Conservation (phyloP, 2,888 invertebrate genomes). For the Perizoma flavofasciatum region DNA sequence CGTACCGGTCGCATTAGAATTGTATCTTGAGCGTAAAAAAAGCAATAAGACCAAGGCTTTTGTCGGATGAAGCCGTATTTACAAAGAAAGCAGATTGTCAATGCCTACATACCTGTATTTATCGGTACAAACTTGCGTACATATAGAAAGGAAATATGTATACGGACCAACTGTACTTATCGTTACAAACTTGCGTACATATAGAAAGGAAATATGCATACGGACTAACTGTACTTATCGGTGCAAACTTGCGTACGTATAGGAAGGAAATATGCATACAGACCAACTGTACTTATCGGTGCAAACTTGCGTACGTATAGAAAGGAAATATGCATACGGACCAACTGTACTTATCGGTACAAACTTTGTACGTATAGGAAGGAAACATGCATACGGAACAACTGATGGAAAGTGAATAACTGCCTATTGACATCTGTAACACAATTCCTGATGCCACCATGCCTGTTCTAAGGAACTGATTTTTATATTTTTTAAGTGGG, state of each 20-base stretch:
- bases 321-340: too few species aligned
- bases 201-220: too few species aligned
- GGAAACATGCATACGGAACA: too few species aligned
- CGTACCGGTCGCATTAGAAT: constrained; percentile 60
- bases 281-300: neutral
- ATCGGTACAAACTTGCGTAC: neutral
- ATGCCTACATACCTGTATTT: neutral
- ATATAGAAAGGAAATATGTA: too few species aligned
- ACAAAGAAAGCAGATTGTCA: constrained; percentile 7
- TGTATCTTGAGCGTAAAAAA: constrained; percentile 59
- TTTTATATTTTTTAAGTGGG: too few species aligned
- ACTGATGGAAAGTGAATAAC: too few species aligned
- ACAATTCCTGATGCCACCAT: too few species aligned
- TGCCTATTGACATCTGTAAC: too few species aligned
- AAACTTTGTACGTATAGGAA: neutral
- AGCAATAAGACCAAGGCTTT: constrained; percentile 59
- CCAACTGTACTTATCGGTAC: too few species aligned
- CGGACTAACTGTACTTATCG: too few species aligned
- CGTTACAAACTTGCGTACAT: neutral
- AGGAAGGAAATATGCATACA: neutral
- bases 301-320: neutral
- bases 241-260: neutral
- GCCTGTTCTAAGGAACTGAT: too few species aligned
- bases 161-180: too few species aligned
- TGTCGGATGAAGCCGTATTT: constrained; percentile 43